Conservation (phyloP, 2,888 invertebrate species). For the Napeogenes inachia region DNA sequence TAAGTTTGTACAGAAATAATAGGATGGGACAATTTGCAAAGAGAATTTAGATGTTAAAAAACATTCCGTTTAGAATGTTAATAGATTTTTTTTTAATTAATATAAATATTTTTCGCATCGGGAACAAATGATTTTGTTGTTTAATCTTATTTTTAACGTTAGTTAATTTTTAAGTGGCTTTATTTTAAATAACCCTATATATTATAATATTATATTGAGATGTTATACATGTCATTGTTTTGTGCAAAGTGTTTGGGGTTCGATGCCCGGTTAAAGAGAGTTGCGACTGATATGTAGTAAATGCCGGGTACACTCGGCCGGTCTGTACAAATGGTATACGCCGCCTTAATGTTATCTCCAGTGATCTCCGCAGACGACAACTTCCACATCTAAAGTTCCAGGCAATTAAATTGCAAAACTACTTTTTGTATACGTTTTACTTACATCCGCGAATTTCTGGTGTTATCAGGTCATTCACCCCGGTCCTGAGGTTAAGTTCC, state of each 20-base stretch:
- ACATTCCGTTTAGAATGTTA: conserved; percentile 78
- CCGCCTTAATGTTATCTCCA: conserved; percentile 73
- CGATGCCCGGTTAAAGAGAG: conserved; percentile 65
- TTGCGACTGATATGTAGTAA: conserved; percentile 74
- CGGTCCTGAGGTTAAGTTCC: conserved; percentile 7
- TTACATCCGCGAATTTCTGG: no score
- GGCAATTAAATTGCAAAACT: conserved; percentile 14
- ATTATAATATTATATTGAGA: conserved; percentile 71
- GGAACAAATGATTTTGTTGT: conserved; percentile 78
- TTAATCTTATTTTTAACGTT: conserved; percentile 78
- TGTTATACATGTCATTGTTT: conserved; percentile 76
- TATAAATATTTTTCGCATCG: conserved; percentile 60
- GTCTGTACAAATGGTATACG: conserved; percentile 75
- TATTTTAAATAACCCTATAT: conserved; percentile 70
- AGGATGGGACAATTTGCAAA: conserved; percentile 78
- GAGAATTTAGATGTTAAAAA: conserved; percentile 74
- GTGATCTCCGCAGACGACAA: conserved; percentile 45
- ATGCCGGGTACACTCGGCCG: conserved; percentile 54
- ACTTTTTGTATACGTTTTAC: conserved; percentile 2
- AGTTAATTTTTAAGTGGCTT: conserved; percentile 76
- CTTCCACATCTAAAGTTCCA: conserved; percentile 6
- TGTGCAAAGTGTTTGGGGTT: conserved; percentile 65
- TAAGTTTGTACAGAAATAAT: conserved; percentile 75
- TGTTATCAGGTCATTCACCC: conserved; percentile 21
- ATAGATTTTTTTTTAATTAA: conserved; percentile 64